Evolutionary conservation across 2,797 vertebrate genomes (phyloP).

Genomic region (Crax fasciolata): DNA sequence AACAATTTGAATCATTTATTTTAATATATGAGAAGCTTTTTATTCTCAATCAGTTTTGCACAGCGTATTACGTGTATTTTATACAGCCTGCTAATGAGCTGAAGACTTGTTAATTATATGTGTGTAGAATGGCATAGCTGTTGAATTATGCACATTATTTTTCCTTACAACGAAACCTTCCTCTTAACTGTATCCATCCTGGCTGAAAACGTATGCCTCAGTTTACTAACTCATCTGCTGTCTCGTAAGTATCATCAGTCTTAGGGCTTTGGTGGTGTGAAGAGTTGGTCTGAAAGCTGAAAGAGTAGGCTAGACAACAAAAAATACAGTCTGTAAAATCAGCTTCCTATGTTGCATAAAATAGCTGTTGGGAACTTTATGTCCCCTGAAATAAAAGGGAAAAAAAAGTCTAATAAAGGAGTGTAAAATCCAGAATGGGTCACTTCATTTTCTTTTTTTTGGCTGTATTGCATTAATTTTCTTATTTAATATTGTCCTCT

Average conservation of each 20-base stretch:
- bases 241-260: background rate
- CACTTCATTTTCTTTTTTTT: background rate
- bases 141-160: conserved; percentile 74
- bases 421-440: conserved; percentile 6
- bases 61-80: conserved; percentile 70
- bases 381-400: conserved; percentile 8
- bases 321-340: background rate
- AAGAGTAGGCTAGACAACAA: background rate
- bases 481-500: conserved; percentile 38
- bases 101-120: conserved; percentile 73
- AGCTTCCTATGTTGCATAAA: background rate
- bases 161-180: background rate
- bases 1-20: conserved; percentile 66
- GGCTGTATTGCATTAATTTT: conserved; percentile 17
- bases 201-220: background rate
- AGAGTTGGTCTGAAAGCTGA: background rate
- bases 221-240: background rate
- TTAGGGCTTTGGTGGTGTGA: background rate
- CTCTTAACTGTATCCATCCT: conserved; percentile 42
- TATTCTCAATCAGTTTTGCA: conserved; percentile 68
- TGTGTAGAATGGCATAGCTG: conserved; percentile 57
- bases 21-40: conserved; percentile 56
- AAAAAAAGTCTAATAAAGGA: background rate
- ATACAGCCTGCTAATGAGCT: conserved; percentile 73
- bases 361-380: conserved; percentile 14